phyloP scores from a whole-genome alignment of 2,797 vertebrate species.

The Tinamus major region DNA sequence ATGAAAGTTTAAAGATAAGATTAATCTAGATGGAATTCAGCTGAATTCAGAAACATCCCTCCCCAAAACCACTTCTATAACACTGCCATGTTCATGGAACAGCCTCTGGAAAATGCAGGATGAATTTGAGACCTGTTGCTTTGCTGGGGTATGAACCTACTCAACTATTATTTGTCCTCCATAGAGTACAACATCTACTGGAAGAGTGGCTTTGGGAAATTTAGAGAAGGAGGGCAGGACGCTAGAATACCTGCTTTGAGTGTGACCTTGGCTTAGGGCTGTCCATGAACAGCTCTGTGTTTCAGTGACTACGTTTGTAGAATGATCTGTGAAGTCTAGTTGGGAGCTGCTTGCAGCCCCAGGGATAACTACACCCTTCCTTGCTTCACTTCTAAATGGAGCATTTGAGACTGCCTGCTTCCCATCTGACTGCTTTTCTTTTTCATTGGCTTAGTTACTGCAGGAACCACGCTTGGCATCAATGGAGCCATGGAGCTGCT shows the following conservation, averaged over 20 bases:
- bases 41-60: background rate
- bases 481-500: constrained; percentile 88
- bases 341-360: background rate
- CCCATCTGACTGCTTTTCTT: constrained; percentile 45
- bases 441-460: constrained; percentile 81
- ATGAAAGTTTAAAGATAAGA: constrained; percentile 1
- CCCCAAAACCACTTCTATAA: background rate
- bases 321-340: background rate
- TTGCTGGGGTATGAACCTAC: background rate
- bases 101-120: background rate
- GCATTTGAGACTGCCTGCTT: background rate
- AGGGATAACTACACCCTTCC: background rate
- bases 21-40: background rate
- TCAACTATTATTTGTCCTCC: background rate
- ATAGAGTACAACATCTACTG: background rate
- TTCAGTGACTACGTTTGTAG: background rate
- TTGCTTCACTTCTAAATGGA: background rate
- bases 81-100: background rate
- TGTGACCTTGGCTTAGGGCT: background rate
- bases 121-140: background rate
- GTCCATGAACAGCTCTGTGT: background rate
- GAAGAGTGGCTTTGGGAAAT: background rate
- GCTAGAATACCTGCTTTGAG: background rate
- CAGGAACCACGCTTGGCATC: constrained; percentile 85
- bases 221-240: background rate